Conservation (phyloP, 2,888 invertebrate species). For the Eurytoma californica region DNA sequence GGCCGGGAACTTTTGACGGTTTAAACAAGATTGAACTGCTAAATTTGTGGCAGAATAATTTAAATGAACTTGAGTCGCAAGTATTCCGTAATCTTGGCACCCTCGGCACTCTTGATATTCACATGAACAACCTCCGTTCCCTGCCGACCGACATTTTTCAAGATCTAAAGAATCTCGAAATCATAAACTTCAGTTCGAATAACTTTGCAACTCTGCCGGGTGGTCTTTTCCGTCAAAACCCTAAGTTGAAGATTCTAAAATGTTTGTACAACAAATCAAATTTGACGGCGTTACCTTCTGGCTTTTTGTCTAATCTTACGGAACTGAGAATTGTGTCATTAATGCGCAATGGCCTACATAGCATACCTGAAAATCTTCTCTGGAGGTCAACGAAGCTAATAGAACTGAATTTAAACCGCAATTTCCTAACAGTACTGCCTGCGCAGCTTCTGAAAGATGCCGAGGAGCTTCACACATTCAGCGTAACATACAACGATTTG, state of each 20-base stretch:
- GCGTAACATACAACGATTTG: conserved; percentile 82
- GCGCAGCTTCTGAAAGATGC: conserved; percentile 80
- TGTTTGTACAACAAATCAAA: conserved; percentile 70
- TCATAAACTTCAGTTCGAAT: conserved; percentile 82
- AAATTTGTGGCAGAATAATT: conserved; percentile 81
- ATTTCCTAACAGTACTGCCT: conserved; percentile 76
- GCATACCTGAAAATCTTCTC: conserved; percentile 80
- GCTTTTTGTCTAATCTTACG: conserved; percentile 79
- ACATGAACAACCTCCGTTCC: conserved; percentile 76
- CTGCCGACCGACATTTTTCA: conserved; percentile 76
- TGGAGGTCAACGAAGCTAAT: conserved; percentile 78
- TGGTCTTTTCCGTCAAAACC: conserved; percentile 78
- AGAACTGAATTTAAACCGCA: conserved; percentile 80
- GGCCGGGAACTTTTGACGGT: conserved; percentile 80
- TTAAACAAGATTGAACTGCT: conserved; percentile 79
- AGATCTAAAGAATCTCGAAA: conserved; percentile 79
- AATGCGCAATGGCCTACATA: conserved; percentile 77
- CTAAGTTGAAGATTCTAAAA: conserved; percentile 76
- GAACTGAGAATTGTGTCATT: conserved; percentile 78
- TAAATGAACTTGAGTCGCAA: conserved; percentile 73
- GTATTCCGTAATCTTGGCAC: conserved; percentile 79
- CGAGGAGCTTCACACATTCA: conserved; percentile 79
- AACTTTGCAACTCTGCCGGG: conserved; percentile 80
- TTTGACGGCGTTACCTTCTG: conserved; percentile 78
- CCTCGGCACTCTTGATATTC: conserved; percentile 80